Conservation (phyloP, 2,797 vertebrate genomes). For the Artibeus jamaicensis region DNA sequence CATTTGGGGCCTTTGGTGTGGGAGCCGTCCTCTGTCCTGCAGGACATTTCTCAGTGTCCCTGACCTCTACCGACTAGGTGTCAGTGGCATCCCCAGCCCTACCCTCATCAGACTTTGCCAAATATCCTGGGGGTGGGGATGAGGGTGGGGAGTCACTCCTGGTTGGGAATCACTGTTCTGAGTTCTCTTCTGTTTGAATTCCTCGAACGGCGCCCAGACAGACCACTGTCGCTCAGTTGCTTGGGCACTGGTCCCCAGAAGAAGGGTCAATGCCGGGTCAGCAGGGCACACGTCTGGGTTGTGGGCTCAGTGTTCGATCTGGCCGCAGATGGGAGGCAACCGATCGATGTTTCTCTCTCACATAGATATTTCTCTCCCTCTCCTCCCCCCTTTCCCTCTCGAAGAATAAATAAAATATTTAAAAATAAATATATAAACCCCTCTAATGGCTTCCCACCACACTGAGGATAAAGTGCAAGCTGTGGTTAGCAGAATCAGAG, state of each 20-base stretch:
- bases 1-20: background rate
- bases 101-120: too few relatives aligned
- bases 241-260: too few relatives aligned
- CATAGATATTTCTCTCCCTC: background rate
- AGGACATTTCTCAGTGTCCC: background rate
- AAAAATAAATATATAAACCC: background rate
- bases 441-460: background rate
- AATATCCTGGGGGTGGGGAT: too few relatives aligned
- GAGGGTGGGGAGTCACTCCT: background rate
- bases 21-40: rapidly evolving
- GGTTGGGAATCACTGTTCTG: background rate
- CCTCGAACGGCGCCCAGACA: background rate
- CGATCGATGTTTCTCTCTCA: background rate
- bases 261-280: background rate
- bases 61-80: background rate
- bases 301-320: background rate
- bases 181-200: background rate
- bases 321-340: background rate
- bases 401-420: background rate
- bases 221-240: background rate
- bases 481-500: background rate
- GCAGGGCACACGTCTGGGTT: background rate
- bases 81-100: background rate
- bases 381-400: background rate
- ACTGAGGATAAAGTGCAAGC: background rate